A percentile compares a stretch with the other conserved stretches of the same genome.
Evolutionary conservation across 2,888 invertebrate species (phyloP).

Genomic region (Metallyticus violacea): DNA sequence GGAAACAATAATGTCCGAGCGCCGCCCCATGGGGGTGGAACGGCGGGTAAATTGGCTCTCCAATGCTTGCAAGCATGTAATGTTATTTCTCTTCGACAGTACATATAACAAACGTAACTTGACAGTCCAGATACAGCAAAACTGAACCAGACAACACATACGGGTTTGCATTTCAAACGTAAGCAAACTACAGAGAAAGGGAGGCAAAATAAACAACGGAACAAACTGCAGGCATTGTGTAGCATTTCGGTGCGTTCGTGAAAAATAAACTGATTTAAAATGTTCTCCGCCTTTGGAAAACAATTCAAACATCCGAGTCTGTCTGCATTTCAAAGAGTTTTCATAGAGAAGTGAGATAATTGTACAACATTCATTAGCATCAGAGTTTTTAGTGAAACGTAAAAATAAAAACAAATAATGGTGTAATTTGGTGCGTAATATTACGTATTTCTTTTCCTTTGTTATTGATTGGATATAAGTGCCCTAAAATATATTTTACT

Average conservation of each 20-base stretch:
- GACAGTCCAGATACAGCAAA: conserved; percentile 4
- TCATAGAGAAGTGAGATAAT: no score
- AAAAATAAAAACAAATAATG: no score
- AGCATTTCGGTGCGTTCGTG: background rate
- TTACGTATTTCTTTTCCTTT: no score
- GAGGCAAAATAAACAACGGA: background rate
- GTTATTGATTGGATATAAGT: no score
- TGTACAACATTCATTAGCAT: no score
- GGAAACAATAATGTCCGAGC: conserved; percentile 17
- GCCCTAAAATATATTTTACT: no score
- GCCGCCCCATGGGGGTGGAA: background rate
- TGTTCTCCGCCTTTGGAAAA: no score
- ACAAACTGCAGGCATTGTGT: background rate
- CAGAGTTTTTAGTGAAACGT: no score
- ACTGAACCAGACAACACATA: background rate
- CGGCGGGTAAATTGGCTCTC: conserved; percentile 11
- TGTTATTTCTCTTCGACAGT: background rate
- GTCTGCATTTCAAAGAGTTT: no score
- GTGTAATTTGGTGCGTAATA: no score
- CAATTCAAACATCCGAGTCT: no score
- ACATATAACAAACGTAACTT: background rate
- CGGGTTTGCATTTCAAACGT: background rate
- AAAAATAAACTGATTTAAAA: background rate
- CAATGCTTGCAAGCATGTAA: background rate
- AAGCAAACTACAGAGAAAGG: background rate